phyloP scores from a whole-genome alignment of 2,888 invertebrate species.

The Dicranocentrus wangi region DNA sequence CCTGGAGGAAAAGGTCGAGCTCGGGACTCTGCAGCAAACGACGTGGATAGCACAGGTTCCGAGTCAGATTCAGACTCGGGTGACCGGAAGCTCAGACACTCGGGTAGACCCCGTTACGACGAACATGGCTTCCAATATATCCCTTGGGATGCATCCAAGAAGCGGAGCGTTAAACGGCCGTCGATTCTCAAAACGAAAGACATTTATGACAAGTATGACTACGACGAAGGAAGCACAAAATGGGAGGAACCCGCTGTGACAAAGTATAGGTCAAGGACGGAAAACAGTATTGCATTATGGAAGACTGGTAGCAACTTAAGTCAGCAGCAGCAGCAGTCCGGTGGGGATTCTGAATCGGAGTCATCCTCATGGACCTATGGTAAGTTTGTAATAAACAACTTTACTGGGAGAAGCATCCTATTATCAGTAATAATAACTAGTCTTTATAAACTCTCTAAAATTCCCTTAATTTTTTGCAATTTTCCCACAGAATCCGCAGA shows the following conservation, averaged over 20 bases:
- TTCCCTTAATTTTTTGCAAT: slow-evolving; percentile 3
- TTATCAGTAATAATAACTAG: neutral
- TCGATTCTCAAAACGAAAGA: slow-evolving; percentile 57
- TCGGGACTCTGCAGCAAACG: slow-evolving; percentile 45
- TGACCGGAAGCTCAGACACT: slow-evolving; percentile 43
- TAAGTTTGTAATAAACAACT: slow-evolving; percentile 3
- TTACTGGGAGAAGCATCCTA: neutral
- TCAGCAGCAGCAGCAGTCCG: slow-evolving; percentile 31
- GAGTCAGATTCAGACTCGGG: slow-evolving; percentile 37
- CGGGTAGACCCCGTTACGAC: slow-evolving; percentile 54
- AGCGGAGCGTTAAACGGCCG: slow-evolving; percentile 39
- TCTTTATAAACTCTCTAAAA: too few relatives aligned
- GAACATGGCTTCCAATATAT: slow-evolving; percentile 61
- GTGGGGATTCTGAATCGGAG: slow-evolving; percentile 50
- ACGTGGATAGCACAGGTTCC: slow-evolving; percentile 48
- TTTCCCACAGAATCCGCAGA: slow-evolving; percentile 44
- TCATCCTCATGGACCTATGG: slow-evolving; percentile 59
- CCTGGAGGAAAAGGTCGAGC: slow-evolving; percentile 15
- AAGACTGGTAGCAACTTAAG: slow-evolving; percentile 60
- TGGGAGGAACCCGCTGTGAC: slow-evolving; percentile 47
- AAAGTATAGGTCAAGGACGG: slow-evolving; percentile 41
- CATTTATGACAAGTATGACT: slow-evolving; percentile 62
- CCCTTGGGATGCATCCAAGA: slow-evolving; percentile 46
- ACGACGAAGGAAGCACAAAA: slow-evolving; percentile 54
- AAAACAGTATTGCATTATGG: slow-evolving; percentile 59